Conservation (phyloP, 1,140 invertebrate genomes). For the Bombus affinis region DNA sequence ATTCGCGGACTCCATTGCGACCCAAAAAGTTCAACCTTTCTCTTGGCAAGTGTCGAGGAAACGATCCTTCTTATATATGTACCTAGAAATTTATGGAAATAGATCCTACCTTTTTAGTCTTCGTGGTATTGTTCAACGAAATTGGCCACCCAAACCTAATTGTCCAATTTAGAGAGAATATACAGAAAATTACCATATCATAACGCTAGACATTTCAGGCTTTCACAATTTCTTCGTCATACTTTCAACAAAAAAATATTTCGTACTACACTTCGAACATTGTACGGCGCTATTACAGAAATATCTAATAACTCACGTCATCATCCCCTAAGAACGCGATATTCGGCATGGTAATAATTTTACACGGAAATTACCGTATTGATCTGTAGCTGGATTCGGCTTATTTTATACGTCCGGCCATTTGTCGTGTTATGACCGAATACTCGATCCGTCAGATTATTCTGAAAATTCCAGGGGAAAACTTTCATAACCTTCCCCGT, state of each 20-base stretch:
- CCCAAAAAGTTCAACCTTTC: neutral
- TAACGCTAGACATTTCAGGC: neutral
- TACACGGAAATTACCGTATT: slow-evolving; percentile 16
- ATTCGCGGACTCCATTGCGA: neutral
- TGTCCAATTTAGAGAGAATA: neutral
- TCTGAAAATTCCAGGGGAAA: neutral
- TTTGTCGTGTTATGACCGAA: neutral
- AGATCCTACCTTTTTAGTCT: neutral
- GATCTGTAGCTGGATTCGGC: slow-evolving; percentile 5
- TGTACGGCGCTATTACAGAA: neutral
- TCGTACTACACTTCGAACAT: neutral
- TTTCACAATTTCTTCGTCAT: neutral
- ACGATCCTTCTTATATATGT: neutral
- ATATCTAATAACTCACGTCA: neutral
- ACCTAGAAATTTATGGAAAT: neutral
- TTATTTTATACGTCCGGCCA: slow-evolving; percentile 2
- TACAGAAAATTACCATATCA: neutral
- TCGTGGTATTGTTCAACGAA: neutral
- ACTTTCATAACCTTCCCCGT: neutral
- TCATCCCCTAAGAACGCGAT: neutral
- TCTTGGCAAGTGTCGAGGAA: neutral
- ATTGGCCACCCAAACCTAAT: neutral
- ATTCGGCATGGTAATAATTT: slow-evolving; percentile 28
- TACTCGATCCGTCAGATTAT: neutral
- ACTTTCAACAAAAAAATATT: neutral